Conservation (phyloP, 2,113 vertebrate species). For the Chrysochloris asiatica region DNA sequence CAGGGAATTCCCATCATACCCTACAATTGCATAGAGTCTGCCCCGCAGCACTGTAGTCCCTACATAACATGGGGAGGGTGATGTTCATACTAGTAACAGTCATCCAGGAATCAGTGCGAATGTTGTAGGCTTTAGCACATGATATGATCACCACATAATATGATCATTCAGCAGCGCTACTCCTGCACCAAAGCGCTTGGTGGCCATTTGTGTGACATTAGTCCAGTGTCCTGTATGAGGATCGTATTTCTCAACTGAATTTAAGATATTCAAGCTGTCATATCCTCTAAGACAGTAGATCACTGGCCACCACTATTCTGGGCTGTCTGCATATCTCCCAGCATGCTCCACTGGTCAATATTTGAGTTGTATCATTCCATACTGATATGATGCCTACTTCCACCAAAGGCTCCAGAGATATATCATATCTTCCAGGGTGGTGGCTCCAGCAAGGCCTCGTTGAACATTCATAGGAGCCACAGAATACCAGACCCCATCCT, state of each 20-base stretch:
- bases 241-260: conserved; percentile 98
- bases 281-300: conserved; percentile 99
- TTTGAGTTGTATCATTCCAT: conserved; percentile 99
- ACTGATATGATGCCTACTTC: conserved; percentile 96
- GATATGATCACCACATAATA: conserved; percentile 98
- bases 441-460: conserved; percentile 95
- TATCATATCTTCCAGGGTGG: conserved; percentile 99
- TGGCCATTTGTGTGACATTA: conserved; percentile 97
- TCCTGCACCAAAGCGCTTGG: conserved; percentile 96
- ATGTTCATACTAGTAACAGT: conserved; percentile 97
- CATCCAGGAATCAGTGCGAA: conserved; percentile 97
- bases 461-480: conserved; percentile 98
- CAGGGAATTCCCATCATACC: conserved; percentile 98
- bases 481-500: conserved; percentile 98
- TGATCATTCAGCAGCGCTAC: conserved; percentile 98
- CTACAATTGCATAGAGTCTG: conserved; percentile 96
- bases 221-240: conserved; percentile 99
- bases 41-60: conserved; percentile 96
- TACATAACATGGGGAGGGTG: conserved; percentile 97
- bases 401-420: conserved; percentile 97
- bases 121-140: conserved; percentile 97
- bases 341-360: conserved; percentile 99
- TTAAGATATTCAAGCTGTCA: conserved; percentile 97
- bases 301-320: conserved; percentile 97
- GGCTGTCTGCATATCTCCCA: conserved; percentile 99